A percentile compares a stretch with the other conserved stretches of the same genome.
Evolutionary conservation across 2,113 vertebrate genomes (phyloP).

Genomic region (Poeciliopsis occidentalis): DNA sequence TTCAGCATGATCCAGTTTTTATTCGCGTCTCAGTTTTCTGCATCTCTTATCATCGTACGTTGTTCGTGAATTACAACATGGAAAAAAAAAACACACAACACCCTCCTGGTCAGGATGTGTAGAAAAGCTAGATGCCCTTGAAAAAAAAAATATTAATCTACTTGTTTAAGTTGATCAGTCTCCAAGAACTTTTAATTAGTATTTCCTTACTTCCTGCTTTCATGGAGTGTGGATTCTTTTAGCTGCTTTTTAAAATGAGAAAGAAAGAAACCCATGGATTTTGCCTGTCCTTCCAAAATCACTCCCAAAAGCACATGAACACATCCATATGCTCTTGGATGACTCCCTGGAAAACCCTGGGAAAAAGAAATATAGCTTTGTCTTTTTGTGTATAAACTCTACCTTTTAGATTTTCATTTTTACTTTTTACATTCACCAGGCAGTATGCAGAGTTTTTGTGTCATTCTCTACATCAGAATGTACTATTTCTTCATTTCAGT

Average conservation of each 20-base stretch:
- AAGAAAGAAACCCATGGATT: no score
- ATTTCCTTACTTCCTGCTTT: background rate
- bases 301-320: no score
- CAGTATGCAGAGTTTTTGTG: no score
- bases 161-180: background rate
- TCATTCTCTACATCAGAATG: no score
- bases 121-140: background rate
- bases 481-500: no score
- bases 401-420: no score
- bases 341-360: no score
- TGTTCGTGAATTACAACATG: background rate
- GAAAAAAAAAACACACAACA: background rate
- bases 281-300: no score
- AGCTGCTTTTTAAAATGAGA: background rate
- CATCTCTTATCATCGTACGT: constrained; percentile 4
- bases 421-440: no score
- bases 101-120: background rate
- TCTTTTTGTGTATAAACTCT: no score
- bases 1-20: constrained; percentile 18
- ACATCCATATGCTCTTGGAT: no score
- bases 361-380: no score
- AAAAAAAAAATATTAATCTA: background rate
- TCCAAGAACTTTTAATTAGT: background rate
- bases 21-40: constrained; percentile 12
- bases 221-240: background rate